Base-by-base conservation (phyloP, 2,888 invertebrate species). In the Drosophila cognata region DNA sequence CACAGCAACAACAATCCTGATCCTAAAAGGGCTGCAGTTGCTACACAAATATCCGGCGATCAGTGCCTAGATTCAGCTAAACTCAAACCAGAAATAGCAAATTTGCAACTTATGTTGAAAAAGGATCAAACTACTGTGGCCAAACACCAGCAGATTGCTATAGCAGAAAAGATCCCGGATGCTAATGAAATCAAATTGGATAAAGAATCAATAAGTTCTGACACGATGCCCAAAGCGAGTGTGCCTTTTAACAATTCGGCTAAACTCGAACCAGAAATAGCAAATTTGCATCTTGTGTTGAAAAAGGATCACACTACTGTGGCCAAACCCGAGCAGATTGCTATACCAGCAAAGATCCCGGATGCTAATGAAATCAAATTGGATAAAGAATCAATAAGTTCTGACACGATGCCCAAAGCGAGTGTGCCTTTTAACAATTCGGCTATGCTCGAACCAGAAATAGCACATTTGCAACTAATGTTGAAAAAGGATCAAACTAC, bases 391-490 rank as follows among this genome's bases (percentile, higher is more conserved):
- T 25, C 5, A 4, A 36, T 6, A 2, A 43, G 7, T 0, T 13
- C 25, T 28, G 25, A 62, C 4, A n/a, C 25, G 4, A 57, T 29
- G 21, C 2, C 57, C 1, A 33, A 46, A 21, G 57, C 28, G 21
- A 57, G 21, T 35, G 21, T 62, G 10, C 8, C 33, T 13, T 2
- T 6, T 2, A 31, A 3, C 13, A 35, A 35, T 35, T 35, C 5
- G 0, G 0, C 0, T 1, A 1, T 16, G 5, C 0, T 35, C 35
- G 0, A 35, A 1, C 5, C 35, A 35, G 35, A 35, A 41, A n/a
- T 41, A 33, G 10, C 33, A 33, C 10, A 33, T 33, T 33, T 10
- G 33, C 33, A 33, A 33, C 33, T 10, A 10, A 10, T 33, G 10
- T 38, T 38, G 1, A 38, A 3, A 38, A 38, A 3, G 5, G 0